Base-by-base conservation (phyloP, 1,140 invertebrate genomes). In the Trachymyrmex cornetzi region DNA sequence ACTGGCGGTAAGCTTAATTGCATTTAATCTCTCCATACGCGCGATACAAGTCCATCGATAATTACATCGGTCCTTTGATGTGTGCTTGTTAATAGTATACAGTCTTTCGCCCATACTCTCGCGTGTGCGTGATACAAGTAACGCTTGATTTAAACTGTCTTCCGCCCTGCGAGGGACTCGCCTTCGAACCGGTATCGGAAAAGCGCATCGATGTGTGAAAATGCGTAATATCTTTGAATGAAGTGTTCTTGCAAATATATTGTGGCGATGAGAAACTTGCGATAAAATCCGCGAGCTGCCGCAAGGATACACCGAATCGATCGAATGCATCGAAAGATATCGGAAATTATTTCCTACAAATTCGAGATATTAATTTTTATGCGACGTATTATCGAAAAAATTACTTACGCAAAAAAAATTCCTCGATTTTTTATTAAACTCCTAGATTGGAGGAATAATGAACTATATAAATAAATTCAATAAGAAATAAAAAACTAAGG, bases 21-120 rank as follows among this genome's bases (percentile, higher is more conserved):
- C 64, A 69, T 81, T 81, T 81, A 55, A 69, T 48, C 44, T 81
- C 77, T 81, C 30, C 63, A 30, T 57, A 81, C 30, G 77, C 44
- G 77, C 19, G 27, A 67, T 80, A 53, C 61, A 80, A 80, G 44
- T 53, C 27, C 44, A 57, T 67, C 77, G 63, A 67, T 80, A 80
- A 80, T 80, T 80, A 64, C 61, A 80, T 27, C 30, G 77, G 12
- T 27, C 30, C 48, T 80, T 80, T 67, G 77, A 67, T 67, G 61
- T 53, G 2, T 9, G 27, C n/a, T 14, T 50, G 61, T 67, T 44
- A 67, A 64, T 64, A 48, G 22, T 67, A 50, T 12, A 50, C 77
- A 30, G 27, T 66, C 27, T n/a, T 19, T 80, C 48, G 44, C 27
- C 27, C 27, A 77, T 57, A 30, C 44, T n/a, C 14, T 77, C 34